Evolutionary conservation across 2,888 invertebrate species (phyloP).

Genomic region (Eupeodes latifasciatus): DNA sequence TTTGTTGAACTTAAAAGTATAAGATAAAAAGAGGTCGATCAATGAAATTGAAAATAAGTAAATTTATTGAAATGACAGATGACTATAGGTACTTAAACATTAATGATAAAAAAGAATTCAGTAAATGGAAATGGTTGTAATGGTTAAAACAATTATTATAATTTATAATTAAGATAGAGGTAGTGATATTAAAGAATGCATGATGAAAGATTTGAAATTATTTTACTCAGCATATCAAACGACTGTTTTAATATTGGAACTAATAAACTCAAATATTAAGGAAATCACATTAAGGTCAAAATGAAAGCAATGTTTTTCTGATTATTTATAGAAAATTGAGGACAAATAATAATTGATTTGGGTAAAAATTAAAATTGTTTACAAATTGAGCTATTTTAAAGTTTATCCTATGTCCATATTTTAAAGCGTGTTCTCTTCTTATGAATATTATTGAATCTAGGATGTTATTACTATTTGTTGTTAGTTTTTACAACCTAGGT

Average conservation of each 20-base stretch:
- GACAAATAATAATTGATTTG: too few relatives aligned
- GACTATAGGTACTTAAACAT: neutral
- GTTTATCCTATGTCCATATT: too few relatives aligned
- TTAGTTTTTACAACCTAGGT: too few relatives aligned
- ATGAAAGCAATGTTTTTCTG: too few relatives aligned
- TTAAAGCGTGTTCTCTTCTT: too few relatives aligned
- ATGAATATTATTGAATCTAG: too few relatives aligned
- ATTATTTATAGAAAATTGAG: too few relatives aligned
- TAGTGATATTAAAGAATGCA: neutral
- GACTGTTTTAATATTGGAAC: neutral
- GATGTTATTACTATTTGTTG: too few relatives aligned
- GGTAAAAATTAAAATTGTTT: too few relatives aligned
- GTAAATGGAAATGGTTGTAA: neutral
- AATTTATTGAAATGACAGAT: neutral
- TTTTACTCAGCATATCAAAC: neutral
- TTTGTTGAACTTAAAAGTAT: conserved; percentile 44
- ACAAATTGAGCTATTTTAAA: too few relatives aligned
- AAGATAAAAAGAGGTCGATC: conserved; percentile 49
- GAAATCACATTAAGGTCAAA: too few relatives aligned
- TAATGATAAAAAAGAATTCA: neutral
- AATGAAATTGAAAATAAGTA: conserved; percentile 66
- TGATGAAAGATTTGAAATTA: neutral
- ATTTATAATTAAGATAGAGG: neutral
- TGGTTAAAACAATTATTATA: neutral
- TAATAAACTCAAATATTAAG: too few relatives aligned